Conservation (phyloP, 2,888 invertebrate genomes). For the Kuschelorhynchus macadamiae region DNA sequence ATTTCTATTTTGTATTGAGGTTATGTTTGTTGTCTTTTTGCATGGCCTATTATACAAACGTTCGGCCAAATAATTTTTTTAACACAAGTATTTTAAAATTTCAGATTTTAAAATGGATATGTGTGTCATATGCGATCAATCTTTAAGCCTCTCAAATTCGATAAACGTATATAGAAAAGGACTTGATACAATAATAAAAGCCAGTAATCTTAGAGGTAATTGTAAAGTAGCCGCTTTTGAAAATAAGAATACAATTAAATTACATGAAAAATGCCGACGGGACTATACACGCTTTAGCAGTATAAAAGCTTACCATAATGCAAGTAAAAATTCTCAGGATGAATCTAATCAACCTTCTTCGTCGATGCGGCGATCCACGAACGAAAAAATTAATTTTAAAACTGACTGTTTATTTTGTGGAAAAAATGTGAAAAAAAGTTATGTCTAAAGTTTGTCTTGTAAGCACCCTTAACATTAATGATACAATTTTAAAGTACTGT, state of each 20-base stretch:
- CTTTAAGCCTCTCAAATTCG: no score
- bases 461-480: not conserved
- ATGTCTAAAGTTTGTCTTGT: not conserved
- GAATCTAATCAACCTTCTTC: no score
- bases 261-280: not conserved
- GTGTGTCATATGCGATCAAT: no score
- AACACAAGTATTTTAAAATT: no score
- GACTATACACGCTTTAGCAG: not conserved
- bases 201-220: not conserved
- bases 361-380: no score
- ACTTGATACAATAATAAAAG: no score
- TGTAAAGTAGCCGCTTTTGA: not conserved
- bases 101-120: no score
- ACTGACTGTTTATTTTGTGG: not conserved
- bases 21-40: no score
- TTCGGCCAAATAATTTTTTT: no score
- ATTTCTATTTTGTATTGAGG: no score
- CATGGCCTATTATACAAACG: no score
- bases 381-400: not conserved
- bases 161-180: no score
- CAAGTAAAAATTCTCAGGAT: not conserved
- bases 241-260: not conserved
- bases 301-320: not conserved
- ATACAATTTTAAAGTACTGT: not conserved
- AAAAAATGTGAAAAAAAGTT: not conserved